phyloP scores from a whole-genome alignment of 2,797 vertebrate genomes.

The Alectoris magna region DNA sequence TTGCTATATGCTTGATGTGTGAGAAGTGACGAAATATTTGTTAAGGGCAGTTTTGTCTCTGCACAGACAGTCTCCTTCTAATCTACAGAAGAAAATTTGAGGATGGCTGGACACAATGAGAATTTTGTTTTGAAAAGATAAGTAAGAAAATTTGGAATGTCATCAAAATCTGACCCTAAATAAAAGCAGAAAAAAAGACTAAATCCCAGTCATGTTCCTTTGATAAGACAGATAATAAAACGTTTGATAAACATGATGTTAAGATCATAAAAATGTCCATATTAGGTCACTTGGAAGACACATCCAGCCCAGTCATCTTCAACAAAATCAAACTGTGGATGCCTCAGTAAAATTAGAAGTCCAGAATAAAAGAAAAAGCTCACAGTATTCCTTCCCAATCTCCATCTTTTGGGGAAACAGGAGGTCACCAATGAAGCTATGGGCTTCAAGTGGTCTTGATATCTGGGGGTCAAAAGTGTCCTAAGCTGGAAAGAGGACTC shows the following conservation, averaged over 20 bases:
- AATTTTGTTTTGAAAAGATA: neutral
- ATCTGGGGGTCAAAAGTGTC: neutral
- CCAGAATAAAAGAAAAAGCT: neutral
- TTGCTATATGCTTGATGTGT: neutral
- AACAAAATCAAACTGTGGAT: neutral
- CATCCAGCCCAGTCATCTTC: neutral
- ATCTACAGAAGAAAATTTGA: neutral
- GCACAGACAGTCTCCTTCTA: neutral
- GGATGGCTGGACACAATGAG: neutral
- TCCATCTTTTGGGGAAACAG: neutral
- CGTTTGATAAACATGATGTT: neutral
- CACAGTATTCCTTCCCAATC: neutral
- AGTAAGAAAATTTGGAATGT: neutral
- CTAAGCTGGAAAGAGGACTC: neutral
- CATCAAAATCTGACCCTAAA: neutral
- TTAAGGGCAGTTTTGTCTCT: neutral
- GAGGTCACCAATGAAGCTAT: neutral
- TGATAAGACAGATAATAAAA: neutral
- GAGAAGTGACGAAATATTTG: neutral
- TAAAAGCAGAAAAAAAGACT: neutral
- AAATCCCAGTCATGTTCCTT: neutral
- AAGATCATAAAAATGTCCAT: neutral
- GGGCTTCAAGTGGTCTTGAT: neutral
- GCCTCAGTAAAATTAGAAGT: neutral
- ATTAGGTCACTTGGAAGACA: neutral